Conservation (phyloP, 2,797 vertebrate genomes). For the Cercopithecus diana region DNA sequence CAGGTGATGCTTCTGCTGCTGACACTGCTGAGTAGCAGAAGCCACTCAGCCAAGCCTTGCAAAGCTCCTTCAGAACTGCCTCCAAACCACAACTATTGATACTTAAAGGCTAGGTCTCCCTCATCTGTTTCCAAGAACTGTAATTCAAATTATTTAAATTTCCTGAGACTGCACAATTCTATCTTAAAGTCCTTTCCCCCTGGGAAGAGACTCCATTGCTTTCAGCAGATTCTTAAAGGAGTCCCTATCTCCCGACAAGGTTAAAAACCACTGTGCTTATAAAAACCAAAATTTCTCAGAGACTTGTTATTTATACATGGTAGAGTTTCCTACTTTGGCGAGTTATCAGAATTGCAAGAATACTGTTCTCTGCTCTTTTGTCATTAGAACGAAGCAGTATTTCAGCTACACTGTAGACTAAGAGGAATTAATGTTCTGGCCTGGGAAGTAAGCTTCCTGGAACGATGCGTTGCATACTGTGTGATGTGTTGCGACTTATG, state of each 20-base stretch:
- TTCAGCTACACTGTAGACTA: background rate
- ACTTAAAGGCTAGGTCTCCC: background rate
- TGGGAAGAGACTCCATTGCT: background rate
- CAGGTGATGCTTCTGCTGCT: background rate
- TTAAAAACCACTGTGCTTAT: background rate
- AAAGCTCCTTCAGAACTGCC: background rate
- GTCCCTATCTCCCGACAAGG: background rate
- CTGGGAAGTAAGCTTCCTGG: background rate
- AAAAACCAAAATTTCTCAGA: background rate
- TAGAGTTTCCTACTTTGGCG: background rate
- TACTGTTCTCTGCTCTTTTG: background rate
- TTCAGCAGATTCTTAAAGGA: conserved; percentile 28
- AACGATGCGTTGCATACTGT: background rate
- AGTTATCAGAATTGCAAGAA: background rate
- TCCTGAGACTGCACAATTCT: background rate
- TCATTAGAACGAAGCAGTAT: background rate
- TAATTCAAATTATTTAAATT: background rate
- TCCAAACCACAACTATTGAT: background rate
- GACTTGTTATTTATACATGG: background rate
- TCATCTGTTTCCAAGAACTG: background rate
- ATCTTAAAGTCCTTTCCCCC: background rate
- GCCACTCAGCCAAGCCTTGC: background rate
- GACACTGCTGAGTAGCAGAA: background rate
- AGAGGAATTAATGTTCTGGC: background rate
- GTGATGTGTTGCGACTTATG: background rate